Conservation (phyloP, 2,113 vertebrate species). For the Ictidomys tridecemlineatus region DNA sequence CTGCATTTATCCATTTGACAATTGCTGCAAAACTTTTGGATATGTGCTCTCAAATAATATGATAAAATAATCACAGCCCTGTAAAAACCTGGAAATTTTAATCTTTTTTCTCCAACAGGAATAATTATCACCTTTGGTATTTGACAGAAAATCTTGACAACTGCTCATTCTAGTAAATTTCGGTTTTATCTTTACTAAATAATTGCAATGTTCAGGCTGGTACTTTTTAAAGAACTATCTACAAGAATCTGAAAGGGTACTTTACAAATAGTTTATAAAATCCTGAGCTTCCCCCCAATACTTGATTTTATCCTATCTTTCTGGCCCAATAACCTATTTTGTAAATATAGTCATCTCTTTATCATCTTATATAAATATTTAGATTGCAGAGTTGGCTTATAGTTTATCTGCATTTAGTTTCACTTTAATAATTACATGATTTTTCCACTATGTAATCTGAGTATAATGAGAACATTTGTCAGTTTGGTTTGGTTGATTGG, state of each 20-base stretch:
- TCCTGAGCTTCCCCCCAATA: not conserved
- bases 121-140: conserved; percentile 23
- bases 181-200: conserved; percentile 26
- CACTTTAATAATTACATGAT: not conserved
- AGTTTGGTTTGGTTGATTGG: not conserved
- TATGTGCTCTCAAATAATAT: not conserved
- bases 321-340: not conserved
- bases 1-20: not conserved
- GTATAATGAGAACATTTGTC: not conserved
- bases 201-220: not conserved
- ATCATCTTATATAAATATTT: not conserved
- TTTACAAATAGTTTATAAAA: conserved; percentile 37
- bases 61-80: not conserved
- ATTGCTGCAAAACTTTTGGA: not conserved
- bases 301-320: not conserved
- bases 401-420: not conserved
- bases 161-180: not conserved
- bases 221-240: not conserved
- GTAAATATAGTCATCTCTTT: not conserved
- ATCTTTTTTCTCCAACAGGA: not conserved
- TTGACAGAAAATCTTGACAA: conserved; percentile 44
- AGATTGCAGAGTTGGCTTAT: not conserved
- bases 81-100: conserved; percentile 3
- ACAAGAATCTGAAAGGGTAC: not conserved
- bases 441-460: not conserved